Conservation (phyloP, 2,888 invertebrate genomes). For the Muscina levida region DNA sequence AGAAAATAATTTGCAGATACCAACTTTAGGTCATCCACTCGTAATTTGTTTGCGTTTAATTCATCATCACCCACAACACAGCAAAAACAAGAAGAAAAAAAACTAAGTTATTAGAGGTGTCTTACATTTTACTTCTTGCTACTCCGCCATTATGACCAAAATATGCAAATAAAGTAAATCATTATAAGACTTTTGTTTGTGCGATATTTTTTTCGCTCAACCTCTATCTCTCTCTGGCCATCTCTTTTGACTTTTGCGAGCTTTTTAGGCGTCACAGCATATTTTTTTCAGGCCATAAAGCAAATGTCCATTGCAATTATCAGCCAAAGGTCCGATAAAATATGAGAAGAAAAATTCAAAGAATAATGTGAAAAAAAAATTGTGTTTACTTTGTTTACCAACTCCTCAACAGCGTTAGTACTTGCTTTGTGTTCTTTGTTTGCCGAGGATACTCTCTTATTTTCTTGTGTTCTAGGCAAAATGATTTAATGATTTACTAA, state of each 20-base stretch:
- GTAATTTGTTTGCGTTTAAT: constrained; percentile 52
- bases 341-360: constrained; percentile 4
- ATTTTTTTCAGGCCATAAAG: constrained; percentile 61
- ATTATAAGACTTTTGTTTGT: constrained; percentile 67
- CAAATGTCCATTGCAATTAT: constrained; percentile 64
- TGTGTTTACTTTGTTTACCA: constrained; percentile 17
- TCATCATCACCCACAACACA: constrained; percentile 52
- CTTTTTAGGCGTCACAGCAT: constrained; percentile 64
- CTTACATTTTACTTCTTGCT: constrained; percentile 39
- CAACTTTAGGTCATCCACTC: constrained; percentile 4
- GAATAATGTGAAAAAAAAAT: background rate
- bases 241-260: constrained; percentile 19
- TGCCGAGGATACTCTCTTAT: background rate
- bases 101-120: background rate
- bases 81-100: too few relatives aligned
- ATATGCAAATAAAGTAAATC: constrained; percentile 78
- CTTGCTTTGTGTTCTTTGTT: constrained; percentile 34
- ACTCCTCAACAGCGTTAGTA: too few relatives aligned
- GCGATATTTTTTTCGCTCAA: too few relatives aligned
- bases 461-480: constrained; percentile 24
- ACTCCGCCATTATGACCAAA: constrained; percentile 70
- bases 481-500: constrained; percentile 66
- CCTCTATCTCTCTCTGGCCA: constrained; percentile 6
- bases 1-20: too few relatives aligned
- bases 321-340: constrained; percentile 5